Evolutionary conservation across 2,888 invertebrate species (phyloP), one percentile per base, ranked within the genome.

Genomic region (Arrhopalites spinosus): DNA sequence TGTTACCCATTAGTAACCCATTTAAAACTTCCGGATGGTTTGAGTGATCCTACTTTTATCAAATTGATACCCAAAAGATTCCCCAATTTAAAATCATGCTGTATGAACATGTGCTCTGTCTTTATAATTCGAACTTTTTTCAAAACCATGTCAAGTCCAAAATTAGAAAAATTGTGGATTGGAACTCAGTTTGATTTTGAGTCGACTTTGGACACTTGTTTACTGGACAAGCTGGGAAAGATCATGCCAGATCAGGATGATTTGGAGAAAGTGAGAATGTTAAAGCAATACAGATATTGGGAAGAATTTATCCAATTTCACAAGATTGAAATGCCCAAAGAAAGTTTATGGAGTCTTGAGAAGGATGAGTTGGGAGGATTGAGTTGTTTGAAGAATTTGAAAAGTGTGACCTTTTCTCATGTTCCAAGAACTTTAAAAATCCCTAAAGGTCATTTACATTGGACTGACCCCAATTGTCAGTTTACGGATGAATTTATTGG

Each of bases 151-250:
- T 76, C 73, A 53, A 53, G 67, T n/a, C 78, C 79, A 0, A 13
- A 71, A 5, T 47, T 81, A 64, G 74, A 79, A 66, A 71, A 77
- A 56, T 61, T 82, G 0, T 64, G 74, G 27, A 61, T 82, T 7
- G 79, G 79, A 59, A 82, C 82, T 1, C 80, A 79, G 29, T 82
- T 78, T 74, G 82, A 81, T 53, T 82, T 82, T 68, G 76, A 77
- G 36, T 77, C 78, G 1, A 75, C 79, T 7, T 66, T 82, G 73
- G 82, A 82, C 50, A 76, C 78, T 3, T 80, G 79, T 68, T 59
- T 82, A 1, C 56, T 81, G n/a, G 59, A 66, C n/a, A 73, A 72
- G 17, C 71, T 47, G 47, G 75, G n/a, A 30, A 2, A 8, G 7
- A 27, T 25, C 25, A 25, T 25, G 13, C 59, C 23, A 15, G 11